Percentiles rank a stretch among this genome's conserved stretches.
Evolutionary conservation across 2,797 vertebrate genomes (phyloP).

Genomic region (Coracias cyanogaster): DNA sequence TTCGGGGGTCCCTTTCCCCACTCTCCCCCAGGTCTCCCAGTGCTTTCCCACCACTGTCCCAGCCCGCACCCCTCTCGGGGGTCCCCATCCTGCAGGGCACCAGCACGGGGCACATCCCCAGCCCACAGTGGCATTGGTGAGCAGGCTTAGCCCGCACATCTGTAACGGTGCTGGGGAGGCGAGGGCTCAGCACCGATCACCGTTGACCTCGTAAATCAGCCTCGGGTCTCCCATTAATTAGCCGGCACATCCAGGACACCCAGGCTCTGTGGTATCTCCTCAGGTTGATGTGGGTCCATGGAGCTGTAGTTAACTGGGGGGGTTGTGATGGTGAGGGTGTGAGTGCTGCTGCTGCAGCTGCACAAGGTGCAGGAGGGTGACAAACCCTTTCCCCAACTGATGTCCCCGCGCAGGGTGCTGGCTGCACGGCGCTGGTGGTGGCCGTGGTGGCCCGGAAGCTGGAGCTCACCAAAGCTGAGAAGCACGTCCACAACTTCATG

Average conservation of each 20-base stretch:
- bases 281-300: accelerated
- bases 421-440: conserved; percentile 96
- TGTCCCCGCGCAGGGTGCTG: conserved; percentile 83
- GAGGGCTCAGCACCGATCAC: neutral
- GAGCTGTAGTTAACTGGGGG: neutral
- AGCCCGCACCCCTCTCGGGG: neutral
- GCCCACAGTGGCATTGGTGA: accelerated
- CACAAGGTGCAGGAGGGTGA: neutral
- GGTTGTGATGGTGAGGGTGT: neutral
- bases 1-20: neutral
- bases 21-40: neutral
- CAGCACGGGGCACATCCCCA: neutral
- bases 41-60: neutral
- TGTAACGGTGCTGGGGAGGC: accelerated
- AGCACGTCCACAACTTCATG: conserved; percentile 99
- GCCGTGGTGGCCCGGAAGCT: conserved; percentile 98
- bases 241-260: neutral
- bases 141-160: neutral
- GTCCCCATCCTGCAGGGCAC: neutral
- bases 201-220: neutral
- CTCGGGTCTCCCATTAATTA: neutral
- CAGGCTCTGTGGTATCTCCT: neutral
- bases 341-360: neutral
- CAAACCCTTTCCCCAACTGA: neutral
- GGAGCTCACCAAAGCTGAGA: conserved; percentile 97